Evolutionary conservation across 2,113 vertebrate species (phyloP).

Genomic region (Cervus canadensis): DNA sequence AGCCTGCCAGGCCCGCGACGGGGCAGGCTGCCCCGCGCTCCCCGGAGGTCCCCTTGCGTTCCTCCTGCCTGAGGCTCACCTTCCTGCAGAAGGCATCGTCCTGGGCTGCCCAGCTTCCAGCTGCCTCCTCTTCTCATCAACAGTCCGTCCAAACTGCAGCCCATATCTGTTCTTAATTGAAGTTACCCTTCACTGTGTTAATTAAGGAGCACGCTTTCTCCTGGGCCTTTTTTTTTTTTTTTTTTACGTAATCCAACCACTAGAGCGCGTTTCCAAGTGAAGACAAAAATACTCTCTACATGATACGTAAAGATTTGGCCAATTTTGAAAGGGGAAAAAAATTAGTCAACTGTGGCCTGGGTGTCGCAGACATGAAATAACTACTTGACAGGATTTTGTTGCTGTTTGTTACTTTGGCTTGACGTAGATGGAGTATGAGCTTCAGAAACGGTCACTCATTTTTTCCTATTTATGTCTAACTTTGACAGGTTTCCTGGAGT

Average conservation of each 20-base stretch:
- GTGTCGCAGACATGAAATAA: neutral
- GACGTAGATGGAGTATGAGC: neutral
- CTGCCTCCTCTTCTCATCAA: neutral
- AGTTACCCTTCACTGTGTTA: neutral
- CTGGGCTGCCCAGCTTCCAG: neutral
- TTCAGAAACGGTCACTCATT: slow-evolving; percentile 1
- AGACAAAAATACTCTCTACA: neutral
- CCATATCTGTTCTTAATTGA: too few species aligned
- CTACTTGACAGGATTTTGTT: neutral
- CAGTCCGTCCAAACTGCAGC: neutral
- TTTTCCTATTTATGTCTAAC: slow-evolving; percentile 51
- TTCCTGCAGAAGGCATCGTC: neutral
- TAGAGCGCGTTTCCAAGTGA: neutral
- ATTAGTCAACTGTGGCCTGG: neutral
- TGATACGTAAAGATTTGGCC: neutral
- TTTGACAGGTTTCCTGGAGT: slow-evolving; percentile 18
- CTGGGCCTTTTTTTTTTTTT: neutral
- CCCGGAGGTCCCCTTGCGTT: neutral
- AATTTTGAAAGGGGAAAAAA: neutral
- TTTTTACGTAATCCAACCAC: neutral
- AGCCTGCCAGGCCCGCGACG: fast-evolving
- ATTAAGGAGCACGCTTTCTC: neutral
- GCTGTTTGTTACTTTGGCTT: neutral
- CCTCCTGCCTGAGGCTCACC: neutral
- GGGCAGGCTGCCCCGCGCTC: neutral